Base-by-base conservation (phyloP, 2,797 vertebrate genomes). In the Scolopax rusticola region DNA sequence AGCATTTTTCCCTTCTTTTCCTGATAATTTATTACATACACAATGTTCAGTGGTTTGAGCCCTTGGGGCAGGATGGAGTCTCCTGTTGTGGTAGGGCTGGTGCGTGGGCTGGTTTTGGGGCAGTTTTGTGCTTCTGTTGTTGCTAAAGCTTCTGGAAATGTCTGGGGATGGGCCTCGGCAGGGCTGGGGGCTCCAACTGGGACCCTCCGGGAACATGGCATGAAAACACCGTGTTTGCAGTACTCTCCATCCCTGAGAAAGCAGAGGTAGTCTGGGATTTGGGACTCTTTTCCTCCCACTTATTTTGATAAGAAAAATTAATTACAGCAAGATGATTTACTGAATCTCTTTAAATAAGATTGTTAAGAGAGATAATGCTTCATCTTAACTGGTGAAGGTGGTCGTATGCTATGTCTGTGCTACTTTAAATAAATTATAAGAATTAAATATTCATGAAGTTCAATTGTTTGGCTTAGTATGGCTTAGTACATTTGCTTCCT, bases 371-470 rank as follows among this genome's bases (percentile, higher is more conserved):
- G 73, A 53, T 57, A 84, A 93, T 24, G 67, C 81, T 94, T 84
- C 78, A 61, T 93, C 82, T 84, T 91, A 95, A 94, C 96, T 82
- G 91, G 75, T 92, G 92, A 94, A 95, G 95, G 91, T 97, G 93
- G 94, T 70, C 7, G 4, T 89, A 82, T 21, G 21, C 38, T 77
- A 53, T 83, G 92, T 59, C 82, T 97, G 95, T 95, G 75, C 33
- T 40, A 70, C 84, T 91, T 81, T 73, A 96, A 97, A 94, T 96
- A 87, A 91, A 94, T 83, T 68, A 69, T 87, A 78, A 87, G 70
- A 93, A 95, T 96, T 91, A 92, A 96, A 96, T 97, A 82, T 94
- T 87, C 56, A 96, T 96, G 89, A 89, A 84, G 21, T 77, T 91
- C 78, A 74, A 86, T 96, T 74, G 91, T 90, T 97, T 96, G 88